A percentile compares a stretch with the other conserved stretches of the same genome.
phyloP scores from a whole-genome alignment of 2,113 vertebrate species.

The Trogon surrucura region DNA sequence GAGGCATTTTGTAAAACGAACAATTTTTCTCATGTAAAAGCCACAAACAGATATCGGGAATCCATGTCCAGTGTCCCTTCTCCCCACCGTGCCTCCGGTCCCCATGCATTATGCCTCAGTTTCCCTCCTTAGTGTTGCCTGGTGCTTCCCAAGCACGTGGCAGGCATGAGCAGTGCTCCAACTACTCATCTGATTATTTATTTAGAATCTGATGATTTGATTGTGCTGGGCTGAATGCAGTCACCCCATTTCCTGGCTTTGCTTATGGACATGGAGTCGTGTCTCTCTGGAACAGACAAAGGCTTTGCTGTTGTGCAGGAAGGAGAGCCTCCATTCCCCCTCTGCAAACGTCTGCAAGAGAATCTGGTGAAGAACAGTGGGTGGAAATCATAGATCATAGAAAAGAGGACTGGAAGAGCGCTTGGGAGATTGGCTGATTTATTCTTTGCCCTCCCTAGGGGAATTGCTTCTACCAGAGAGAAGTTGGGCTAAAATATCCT shows the following conservation, averaged over 20 bases:
- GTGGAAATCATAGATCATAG: background rate
- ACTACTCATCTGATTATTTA: background rate
- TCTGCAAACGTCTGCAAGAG: background rate
- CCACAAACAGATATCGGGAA: background rate
- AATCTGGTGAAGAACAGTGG: background rate
- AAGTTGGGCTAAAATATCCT: background rate
- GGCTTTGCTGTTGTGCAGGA: background rate
- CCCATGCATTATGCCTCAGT: background rate
- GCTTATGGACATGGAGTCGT: accelerated
- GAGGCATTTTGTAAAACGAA: background rate
- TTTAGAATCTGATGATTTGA: slow-evolving; percentile 23
- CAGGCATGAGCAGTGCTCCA: accelerated
- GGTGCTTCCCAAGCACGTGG: accelerated
- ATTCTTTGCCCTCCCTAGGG: background rate
- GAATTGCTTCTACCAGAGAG: accelerated
- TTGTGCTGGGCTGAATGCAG: background rate
- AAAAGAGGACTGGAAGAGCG: background rate
- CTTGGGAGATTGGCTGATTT: background rate
- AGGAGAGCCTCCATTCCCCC: background rate
- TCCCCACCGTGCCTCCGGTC: accelerated
- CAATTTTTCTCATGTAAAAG: background rate
- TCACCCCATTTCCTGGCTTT: background rate
- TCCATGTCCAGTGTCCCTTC: background rate
- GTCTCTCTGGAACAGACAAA: background rate
- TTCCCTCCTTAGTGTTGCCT: accelerated